A percentile compares a stretch with the other conserved stretches of the same genome.
phyloP scores from a whole-genome alignment of 2,797 vertebrate species.

The Alauda arvensis region DNA sequence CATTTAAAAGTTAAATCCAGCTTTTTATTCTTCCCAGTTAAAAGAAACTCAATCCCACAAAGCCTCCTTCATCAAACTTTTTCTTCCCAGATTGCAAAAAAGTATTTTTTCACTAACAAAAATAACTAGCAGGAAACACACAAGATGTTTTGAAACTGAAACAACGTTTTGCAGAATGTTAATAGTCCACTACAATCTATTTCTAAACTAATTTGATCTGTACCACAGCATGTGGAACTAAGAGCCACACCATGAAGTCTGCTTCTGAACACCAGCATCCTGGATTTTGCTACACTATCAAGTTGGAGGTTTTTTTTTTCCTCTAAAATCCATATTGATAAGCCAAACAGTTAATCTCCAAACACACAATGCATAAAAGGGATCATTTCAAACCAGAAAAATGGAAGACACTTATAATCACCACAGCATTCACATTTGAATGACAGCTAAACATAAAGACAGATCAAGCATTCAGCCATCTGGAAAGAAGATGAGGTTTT shows the following conservation, averaged over 20 bases:
- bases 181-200: neutral
- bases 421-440: slow-evolving; percentile 68
- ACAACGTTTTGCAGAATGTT: neutral
- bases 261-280: slow-evolving; percentile 19
- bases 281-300: slow-evolving; percentile 23
- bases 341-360: slow-evolving; percentile 70
- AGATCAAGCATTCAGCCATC: slow-evolving; percentile 72
- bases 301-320: neutral
- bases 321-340: slow-evolving; percentile 60
- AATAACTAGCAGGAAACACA: neutral
- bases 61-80: neutral
- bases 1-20: neutral
- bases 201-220: neutral
- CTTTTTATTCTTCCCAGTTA: neutral
- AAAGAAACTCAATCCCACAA: neutral
- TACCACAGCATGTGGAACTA: accelerated
- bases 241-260: neutral
- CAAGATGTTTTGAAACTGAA: neutral
- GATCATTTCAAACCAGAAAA: slow-evolving; percentile 70
- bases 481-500: slow-evolving; percentile 66
- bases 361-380: slow-evolving; percentile 71
- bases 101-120: neutral
- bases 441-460: slow-evolving; percentile 76
- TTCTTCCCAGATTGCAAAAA: neutral
- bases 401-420: slow-evolving; percentile 72